phyloP scores from a whole-genome alignment of 1,140 invertebrate genomes.

The Drosophila insularis region DNA sequence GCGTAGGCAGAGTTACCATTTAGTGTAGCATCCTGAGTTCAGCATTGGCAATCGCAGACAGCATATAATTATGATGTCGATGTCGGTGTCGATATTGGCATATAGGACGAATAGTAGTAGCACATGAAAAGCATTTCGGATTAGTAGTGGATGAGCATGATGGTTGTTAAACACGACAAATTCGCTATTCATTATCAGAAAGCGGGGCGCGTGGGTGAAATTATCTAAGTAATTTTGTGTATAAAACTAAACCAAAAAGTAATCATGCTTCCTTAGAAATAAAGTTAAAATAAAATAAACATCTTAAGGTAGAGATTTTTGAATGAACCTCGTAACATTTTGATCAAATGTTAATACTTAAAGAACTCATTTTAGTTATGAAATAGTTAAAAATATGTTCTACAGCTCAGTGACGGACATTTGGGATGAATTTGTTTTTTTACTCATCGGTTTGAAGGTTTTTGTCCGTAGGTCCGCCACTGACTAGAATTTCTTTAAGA shows the following conservation, averaged over 20 bases:
- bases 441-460: no score
- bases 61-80: conserved; percentile 34
- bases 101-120: conserved; percentile 42
- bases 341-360: no score
- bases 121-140: conserved; percentile 73
- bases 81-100: conserved; percentile 24
- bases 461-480: background rate
- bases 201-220: background rate
- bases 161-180: conserved; percentile 49
- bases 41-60: background rate
- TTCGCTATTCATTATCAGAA: background rate
- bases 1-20: conserved; percentile 62
- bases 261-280: background rate
- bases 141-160: conserved; percentile 74
- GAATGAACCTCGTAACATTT: no score
- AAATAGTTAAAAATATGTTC: no score
- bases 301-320: background rate
- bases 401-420: no score
- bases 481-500: background rate
- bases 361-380: no score
- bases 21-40: conserved; percentile 56
- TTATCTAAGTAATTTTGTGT: background rate
- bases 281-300: background rate
- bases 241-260: background rate
- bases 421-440: no score